phyloP scores from a whole-genome alignment of 2,888 invertebrate species.

The Cosmia trapezina region DNA sequence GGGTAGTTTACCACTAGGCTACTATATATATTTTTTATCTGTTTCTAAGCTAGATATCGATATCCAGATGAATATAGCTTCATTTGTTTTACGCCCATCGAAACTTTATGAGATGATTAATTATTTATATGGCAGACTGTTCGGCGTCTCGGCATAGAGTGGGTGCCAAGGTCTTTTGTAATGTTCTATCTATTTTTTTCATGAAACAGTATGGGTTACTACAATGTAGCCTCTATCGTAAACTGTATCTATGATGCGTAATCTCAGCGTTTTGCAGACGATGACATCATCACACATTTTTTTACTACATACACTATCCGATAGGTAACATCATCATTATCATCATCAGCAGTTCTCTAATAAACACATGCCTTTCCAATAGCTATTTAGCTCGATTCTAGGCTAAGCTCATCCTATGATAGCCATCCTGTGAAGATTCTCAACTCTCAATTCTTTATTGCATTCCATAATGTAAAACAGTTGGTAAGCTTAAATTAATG shows the following conservation, averaged over 20 bases:
- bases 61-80: constrained; percentile 15
- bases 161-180: constrained; percentile 35
- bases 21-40: too few species aligned
- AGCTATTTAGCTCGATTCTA: not conserved
- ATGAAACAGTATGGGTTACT: not conserved
- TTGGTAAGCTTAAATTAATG: too few species aligned
- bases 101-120: constrained; percentile 30
- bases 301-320: not conserved
- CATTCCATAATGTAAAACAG: too few species aligned
- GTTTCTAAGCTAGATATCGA: constrained; percentile 7
- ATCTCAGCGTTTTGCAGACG: not conserved
- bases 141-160: constrained; percentile 31
- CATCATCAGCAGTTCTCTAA: not conserved
- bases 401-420: too few species aligned
- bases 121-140: constrained; percentile 45
- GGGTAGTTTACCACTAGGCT: too few species aligned
- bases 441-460: too few species aligned
- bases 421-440: not conserved
- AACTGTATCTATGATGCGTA: not conserved
- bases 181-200: constrained; percentile 12
- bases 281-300: not conserved
- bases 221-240: not conserved
- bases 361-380: not conserved
- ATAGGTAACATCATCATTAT: not conserved
- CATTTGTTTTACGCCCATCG: not conserved